Evolutionary conservation across 1,140 invertebrate species (phyloP), one percentile per base, ranked within the genome.

Genomic region (Meloidogyne hapla): DNA sequence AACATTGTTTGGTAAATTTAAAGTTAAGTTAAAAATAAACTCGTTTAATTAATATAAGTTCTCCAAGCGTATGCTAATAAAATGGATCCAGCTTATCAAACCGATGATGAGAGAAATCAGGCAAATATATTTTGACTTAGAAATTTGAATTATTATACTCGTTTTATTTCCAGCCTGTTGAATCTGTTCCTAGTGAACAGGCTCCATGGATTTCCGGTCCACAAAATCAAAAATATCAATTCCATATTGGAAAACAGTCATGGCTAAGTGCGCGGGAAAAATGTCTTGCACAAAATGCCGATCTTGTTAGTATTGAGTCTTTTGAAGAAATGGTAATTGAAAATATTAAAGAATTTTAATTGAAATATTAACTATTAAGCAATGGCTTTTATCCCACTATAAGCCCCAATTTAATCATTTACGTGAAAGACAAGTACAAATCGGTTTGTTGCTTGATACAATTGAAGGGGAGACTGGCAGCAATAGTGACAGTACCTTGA

Each of bases 201-300:
- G 40, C 56, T 23, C 80, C 80, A 23, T 81, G 80, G 80, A 78
- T 81, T 48, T 68, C 77, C 5, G 80, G 80, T 1, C 80, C 80
- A n/a, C 38, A 45, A 23, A 77, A 81, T 10, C 79, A 83, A 26
- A 81, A 81, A 69, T 81, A 79, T 56, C 78, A 84, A 74, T 83
- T 83, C 48, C 81, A 83, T 66, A 62, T 84, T 63, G 82, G 82
- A 56, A 64, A 79, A 38, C 83, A 85, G 28, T 85, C 80, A 2
- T 83, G 82, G 82, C 12, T 85, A 42, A 67, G 69, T 33, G 82
- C 82, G 38, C 69, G 82, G 1, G 82, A 83, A 77, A 77, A 45
- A 18, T 83, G 82, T 65, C 48, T 83, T 25, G 74, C 73, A 25
- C 71, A 84, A 67, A 83, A 83, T 73, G 70, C 74, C 73, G 83